Evolutionary conservation across 1,140 invertebrate species (phyloP), one percentile per base, ranked within the genome.

Genomic region (Musca vetustissima): DNA sequence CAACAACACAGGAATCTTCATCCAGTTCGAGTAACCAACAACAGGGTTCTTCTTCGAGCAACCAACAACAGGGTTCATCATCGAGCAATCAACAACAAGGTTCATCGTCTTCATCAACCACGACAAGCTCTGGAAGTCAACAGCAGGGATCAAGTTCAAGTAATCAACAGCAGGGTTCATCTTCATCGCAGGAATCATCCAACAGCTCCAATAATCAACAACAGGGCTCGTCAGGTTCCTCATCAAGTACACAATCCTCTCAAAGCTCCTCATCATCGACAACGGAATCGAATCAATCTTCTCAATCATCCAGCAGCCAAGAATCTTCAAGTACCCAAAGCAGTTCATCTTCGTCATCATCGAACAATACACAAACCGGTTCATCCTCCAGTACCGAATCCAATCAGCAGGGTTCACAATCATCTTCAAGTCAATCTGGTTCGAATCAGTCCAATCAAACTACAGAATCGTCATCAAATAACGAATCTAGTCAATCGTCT

Each of bases 351-450:
- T 0, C 64, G 21, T 17, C 64, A 57, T 43, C 28, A 53, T 59
- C 70, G 17, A 69, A 17, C 28, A 64, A 49, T 19, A 66, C 25
- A 22, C 59, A 69, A 21, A 22, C 24, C 24, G 64, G 64, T 49
- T 50, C 66, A 17, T 70, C 74, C 0, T 70, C 75, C 0, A 61
- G 43, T 19, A 71, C 53, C 28, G 61, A 73, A 17, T 68, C 64
- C 24, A 75, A 68, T 53, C 70, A 67, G 22, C 70, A 67, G 22
- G 28, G 49, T 28, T 59, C 65, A 47, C 50, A 66, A 59, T 59
- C 69, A 14, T 74, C 73, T 0, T 73, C 73, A 0, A 73, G 59
- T 17, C n/a, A 76, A n/a, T n/a, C 74, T 3, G 68, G 68, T 4
- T 61, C 71, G 7, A 70, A 28, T 28, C 17, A 32, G 2, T 66